Evolutionary conservation across 2,888 invertebrate species (phyloP).

Genomic region (Penaeus monodon): DNA sequence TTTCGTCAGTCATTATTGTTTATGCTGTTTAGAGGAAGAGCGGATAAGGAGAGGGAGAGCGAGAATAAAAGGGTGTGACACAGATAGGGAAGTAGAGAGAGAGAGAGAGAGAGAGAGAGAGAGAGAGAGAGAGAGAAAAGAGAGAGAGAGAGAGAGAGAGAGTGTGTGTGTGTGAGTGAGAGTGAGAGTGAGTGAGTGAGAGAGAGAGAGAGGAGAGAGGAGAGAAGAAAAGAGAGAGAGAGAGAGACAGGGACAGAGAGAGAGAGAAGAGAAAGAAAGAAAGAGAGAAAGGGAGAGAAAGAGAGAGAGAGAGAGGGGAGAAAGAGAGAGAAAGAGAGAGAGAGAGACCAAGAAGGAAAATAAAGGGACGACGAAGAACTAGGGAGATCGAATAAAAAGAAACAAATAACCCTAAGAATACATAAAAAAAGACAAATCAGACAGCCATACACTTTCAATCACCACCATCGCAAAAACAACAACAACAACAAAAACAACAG

Average conservation of each 20-base stretch:
- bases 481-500: no score
- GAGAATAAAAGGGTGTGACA: not conserved
- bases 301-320: not conserved
- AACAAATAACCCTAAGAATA: no score
- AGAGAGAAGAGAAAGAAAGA: conserved; percentile 4
- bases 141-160: not conserved
- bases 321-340: not conserved
- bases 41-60: not conserved
- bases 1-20: no score
- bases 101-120: not conserved
- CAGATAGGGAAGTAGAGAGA: not conserved
- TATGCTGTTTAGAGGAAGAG: no score
- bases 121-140: not conserved
- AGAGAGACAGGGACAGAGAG: conserved; percentile 2
- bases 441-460: no score
- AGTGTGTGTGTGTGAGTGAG: no score
- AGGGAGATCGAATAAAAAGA: no score
- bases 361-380: no score
- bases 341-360: not conserved
- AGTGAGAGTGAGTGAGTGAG: not conserved
- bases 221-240: not conserved
- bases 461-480: no score
- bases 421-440: no score
- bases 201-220: not conserved
- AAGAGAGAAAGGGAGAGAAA: not conserved